Conservation (phyloP, 2,113 vertebrate genomes). For the Cyphomyrus plagiostoma region DNA sequence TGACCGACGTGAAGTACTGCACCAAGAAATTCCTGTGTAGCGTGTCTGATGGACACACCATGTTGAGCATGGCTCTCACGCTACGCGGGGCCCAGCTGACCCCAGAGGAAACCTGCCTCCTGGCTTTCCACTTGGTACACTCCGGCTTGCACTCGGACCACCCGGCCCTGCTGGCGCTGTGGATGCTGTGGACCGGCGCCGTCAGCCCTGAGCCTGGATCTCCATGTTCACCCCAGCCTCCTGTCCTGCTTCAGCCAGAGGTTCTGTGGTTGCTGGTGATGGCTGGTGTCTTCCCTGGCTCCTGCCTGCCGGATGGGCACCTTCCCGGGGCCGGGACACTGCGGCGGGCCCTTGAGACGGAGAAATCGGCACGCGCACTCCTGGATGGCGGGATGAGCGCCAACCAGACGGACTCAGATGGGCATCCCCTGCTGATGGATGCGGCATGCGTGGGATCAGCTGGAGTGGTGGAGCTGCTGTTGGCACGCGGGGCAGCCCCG, state of each 20-base stretch:
- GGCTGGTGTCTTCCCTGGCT: conserved; percentile 45
- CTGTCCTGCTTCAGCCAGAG: conserved; percentile 51
- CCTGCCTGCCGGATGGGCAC: conserved; percentile 30
- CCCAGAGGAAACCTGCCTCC: conserved; percentile 51
- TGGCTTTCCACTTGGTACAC: conserved; percentile 58
- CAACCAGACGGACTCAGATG: conserved; percentile 50
- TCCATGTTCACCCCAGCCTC: conserved; percentile 29
- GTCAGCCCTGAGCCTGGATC: background rate
- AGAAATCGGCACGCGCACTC: conserved; percentile 47
- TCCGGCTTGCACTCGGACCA: conserved; percentile 56
- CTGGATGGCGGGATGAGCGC: conserved; percentile 49
- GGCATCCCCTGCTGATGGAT: conserved; percentile 53
- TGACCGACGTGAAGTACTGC: conserved; percentile 71
- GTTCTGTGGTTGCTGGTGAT: conserved; percentile 59
- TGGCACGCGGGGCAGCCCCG: conserved; percentile 55
- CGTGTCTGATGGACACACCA: conserved; percentile 59
- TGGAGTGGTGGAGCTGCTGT: conserved; percentile 50
- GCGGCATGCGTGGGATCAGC: conserved; percentile 56
- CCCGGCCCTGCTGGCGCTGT: conserved; percentile 58
- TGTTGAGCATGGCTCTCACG: conserved; percentile 65
- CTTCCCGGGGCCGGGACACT: conserved; percentile 9
- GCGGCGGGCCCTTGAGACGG: conserved; percentile 40
- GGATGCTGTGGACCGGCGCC: conserved; percentile 61
- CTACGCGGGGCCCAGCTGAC: conserved; percentile 44
- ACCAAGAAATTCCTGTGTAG: conserved; percentile 70